These are phyloP conservation scores for Cebidichthys violaceus DNA, from an alignment of 2,113 vertebrate genomes.

Conservation along the genomic window DNA sequence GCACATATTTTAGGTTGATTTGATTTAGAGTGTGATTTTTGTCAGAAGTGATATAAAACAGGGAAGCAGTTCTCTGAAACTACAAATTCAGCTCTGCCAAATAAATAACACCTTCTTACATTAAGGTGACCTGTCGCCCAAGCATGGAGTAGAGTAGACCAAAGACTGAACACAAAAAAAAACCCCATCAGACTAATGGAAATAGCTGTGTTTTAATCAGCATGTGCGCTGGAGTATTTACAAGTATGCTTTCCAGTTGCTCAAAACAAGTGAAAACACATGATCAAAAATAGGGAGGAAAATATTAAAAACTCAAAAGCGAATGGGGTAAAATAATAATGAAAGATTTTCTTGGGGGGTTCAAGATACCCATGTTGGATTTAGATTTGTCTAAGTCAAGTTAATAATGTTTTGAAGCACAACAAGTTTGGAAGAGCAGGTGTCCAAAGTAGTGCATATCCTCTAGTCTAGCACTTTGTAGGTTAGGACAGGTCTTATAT, in stretches of 20 bases:
- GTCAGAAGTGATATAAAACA: neutral
- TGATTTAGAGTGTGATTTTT: neutral
- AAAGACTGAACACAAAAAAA: neutral
- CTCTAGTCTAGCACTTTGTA: neutral
- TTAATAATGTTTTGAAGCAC: neutral
- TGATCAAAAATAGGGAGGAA: neutral
- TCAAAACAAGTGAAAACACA: constrained; percentile 2
- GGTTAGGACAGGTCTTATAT: neutral
- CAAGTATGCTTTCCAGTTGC: neutral
- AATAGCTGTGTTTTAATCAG: neutral
- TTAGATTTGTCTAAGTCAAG: neutral
- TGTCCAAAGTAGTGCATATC: no score
- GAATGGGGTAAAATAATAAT: neutral
- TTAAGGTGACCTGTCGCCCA: neutral
- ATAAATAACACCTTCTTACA: neutral
- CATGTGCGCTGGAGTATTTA: neutral
- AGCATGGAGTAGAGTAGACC: neutral
- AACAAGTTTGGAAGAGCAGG: neutral
- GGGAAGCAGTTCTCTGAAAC: neutral
- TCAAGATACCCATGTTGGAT: neutral
- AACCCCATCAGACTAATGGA: neutral
- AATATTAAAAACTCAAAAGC: neutral
- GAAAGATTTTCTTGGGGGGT: neutral
- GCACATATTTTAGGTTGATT: neutral
- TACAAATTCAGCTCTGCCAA: neutral